Conservation (phyloP, 2,113 vertebrate species). For the Grammomys dolichurus region DNA sequence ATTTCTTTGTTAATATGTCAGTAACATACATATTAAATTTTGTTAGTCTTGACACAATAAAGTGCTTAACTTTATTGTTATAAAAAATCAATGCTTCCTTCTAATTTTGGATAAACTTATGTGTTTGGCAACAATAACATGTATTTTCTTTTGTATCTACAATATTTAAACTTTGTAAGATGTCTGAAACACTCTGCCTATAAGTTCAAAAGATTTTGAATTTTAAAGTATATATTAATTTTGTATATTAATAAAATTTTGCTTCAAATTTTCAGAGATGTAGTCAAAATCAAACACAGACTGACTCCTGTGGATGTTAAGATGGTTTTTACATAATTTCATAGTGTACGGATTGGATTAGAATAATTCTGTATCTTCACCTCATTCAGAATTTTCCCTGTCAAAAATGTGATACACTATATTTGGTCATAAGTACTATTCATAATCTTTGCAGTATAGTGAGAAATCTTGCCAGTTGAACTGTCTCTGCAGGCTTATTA, state of each 20-base stretch:
- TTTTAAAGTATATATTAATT: slow-evolving; percentile 68
- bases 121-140: background rate
- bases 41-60: background rate
- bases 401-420: background rate
- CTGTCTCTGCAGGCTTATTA: slow-evolving; percentile 50
- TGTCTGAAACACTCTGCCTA: background rate
- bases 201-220: background rate
- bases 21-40: background rate
- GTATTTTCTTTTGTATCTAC: background rate
- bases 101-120: slow-evolving; percentile 8
- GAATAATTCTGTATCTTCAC: slow-evolving; percentile 46
- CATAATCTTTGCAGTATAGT: background rate
- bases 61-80: background rate
- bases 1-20: background rate
- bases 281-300: slow-evolving; percentile 69
- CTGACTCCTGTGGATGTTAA: slow-evolving; percentile 54
- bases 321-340: slow-evolving; percentile 76
- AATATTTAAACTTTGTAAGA: background rate
- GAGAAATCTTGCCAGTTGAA: slow-evolving; percentile 52
- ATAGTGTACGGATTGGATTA: slow-evolving; percentile 69
- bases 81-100: background rate
- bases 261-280: slow-evolving; percentile 68
- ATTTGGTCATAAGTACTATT: slow-evolving; percentile 39
- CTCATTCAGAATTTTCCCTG: background rate
- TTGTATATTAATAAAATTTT: slow-evolving; percentile 61